These are phyloP conservation scores for Urophycis tenuis DNA, from an alignment of 2,797 vertebrate species.

Conservation along the genomic window DNA sequence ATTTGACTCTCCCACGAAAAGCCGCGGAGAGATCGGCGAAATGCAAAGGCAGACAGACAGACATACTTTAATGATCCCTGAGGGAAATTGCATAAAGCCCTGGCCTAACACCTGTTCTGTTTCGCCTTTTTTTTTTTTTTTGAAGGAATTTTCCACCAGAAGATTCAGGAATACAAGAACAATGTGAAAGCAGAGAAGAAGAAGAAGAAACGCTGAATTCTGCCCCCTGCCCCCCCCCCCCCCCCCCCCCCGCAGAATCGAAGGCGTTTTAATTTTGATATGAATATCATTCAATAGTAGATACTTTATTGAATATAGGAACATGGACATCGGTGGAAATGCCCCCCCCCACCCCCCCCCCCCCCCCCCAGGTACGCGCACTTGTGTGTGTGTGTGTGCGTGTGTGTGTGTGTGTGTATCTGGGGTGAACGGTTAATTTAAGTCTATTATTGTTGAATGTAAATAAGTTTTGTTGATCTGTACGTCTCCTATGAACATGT, in stretches of 20 bases:
- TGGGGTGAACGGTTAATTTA: neutral
- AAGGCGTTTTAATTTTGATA: neutral
- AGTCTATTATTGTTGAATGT: neutral
- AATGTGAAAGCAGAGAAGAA: constrained; percentile 58
- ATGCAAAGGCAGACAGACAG: no score
- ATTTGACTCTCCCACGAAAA: no score
- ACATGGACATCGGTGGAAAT: neutral
- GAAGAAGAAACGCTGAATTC: constrained; percentile 55
- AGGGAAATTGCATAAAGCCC: no score
- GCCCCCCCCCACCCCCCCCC: no score
- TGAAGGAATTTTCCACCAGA: constrained; percentile 73
- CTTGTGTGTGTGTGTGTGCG: no score
- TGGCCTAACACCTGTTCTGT: constrained; percentile 18
- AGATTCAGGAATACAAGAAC: constrained; percentile 67
- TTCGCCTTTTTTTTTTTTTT: neutral
- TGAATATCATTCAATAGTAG: neutral
- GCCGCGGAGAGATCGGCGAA: no score
- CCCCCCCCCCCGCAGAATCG: no score
- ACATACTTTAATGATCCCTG: no score
- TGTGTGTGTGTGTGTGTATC: neutral
- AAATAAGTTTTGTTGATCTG: neutral
- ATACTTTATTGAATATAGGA: neutral
- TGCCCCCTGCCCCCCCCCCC: no score
- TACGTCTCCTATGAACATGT: neutral
- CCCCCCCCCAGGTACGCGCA: no score